Evolutionary conservation across 1,140 invertebrate species (phyloP), one percentile per base, ranked within the genome.

Genomic region (Colletes latitarsis): DNA sequence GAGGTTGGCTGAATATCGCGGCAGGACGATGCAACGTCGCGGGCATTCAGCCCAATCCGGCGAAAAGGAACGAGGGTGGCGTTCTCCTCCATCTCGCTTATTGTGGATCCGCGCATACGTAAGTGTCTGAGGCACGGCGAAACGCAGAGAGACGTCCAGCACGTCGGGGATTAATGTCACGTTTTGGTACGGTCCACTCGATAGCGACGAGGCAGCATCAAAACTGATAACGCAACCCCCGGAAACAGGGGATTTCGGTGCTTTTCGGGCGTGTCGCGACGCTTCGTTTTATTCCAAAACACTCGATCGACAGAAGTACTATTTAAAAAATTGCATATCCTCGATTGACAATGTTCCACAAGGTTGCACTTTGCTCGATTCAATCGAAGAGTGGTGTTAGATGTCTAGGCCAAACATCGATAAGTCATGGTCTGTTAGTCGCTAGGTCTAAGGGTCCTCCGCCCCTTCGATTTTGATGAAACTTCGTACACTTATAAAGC

Each of bases 11-110:
- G 70, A 72, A 52, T 71, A 49, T 82, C 77, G 60, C 39, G 52
- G 41, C 58, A 68, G 62, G 64, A 67, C 58, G 78, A 84, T 83
- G 89, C 82, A 89, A 87, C 89, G 88, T 92, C 91, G 76, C 82
- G 82, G 55, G 43, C 19, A 77, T 87, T 91, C 88, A 90, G 89
- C 82, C 85, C 89, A 91, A 91, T 91, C 89, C 88, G 66, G 82
- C 90, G 91, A 91, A 91, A 91, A 88, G 73, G 77, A 82, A 91
- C 83, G 75, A 91, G 90, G 90, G 89, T 89, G 89, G 88, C 88
- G 87, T 81, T 89, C 30, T 30, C 77, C 78, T 72, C 83, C 77
- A 76, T 76, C 82, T 72, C 79, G 83, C 77, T 66, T 68, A 85
- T 82, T 49, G 83, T 90, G 80, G 83, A 85, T 77, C 78, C 82